A percentile compares a stretch with the other conserved stretches of the same genome.
Evolutionary conservation across 2,888 invertebrate species (phyloP).

Genomic region (Caenorhabditis sulstoni): DNA sequence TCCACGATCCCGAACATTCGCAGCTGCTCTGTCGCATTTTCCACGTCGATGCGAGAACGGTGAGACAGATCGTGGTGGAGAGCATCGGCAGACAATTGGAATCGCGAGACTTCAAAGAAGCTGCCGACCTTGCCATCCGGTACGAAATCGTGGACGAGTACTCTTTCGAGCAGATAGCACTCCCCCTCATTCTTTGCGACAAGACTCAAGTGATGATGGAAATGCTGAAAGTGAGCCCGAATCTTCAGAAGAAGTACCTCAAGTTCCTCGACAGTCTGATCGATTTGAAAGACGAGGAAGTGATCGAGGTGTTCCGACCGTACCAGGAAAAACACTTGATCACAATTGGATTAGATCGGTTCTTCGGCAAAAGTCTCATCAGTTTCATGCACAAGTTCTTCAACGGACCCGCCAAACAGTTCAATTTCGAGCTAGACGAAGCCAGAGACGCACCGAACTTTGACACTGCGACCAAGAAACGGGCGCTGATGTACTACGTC

Average conservation of each 20-base stretch:
- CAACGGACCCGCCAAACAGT: constrained; percentile 19
- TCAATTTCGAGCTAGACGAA: constrained; percentile 21
- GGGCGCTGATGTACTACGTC: constrained; percentile 16
- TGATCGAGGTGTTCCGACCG: constrained; percentile 15
- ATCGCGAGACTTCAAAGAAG: constrained; percentile 26
- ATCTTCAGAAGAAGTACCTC: constrained; percentile 31
- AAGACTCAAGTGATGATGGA: constrained; percentile 15
- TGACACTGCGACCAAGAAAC: constrained; percentile 1
- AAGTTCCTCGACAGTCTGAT: constrained; percentile 29
- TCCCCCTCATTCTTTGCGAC: constrained; percentile 33
- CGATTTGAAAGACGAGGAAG: constrained; percentile 7
- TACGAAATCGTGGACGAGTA: constrained; percentile 21
- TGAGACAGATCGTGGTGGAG: background rate
- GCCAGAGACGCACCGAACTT: constrained; percentile 27
- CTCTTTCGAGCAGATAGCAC: constrained; percentile 17
- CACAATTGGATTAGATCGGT: constrained; percentile 5
- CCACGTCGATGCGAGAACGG: background rate
- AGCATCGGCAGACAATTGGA: constrained; percentile 3
- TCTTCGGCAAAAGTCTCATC: constrained; percentile 1
- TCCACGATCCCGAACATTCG: background rate
- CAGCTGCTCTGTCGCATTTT: constrained; percentile 7
- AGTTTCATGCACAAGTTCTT: constrained; percentile 30
- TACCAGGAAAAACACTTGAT: constrained; percentile 23
- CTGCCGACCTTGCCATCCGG: constrained; percentile 5
- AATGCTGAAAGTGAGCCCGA: constrained; percentile 8